A percentile compares a stretch with the other conserved stretches of the same genome.
phyloP scores from a whole-genome alignment of 2,888 invertebrate genomes.

The Stenichneumon culpator region DNA sequence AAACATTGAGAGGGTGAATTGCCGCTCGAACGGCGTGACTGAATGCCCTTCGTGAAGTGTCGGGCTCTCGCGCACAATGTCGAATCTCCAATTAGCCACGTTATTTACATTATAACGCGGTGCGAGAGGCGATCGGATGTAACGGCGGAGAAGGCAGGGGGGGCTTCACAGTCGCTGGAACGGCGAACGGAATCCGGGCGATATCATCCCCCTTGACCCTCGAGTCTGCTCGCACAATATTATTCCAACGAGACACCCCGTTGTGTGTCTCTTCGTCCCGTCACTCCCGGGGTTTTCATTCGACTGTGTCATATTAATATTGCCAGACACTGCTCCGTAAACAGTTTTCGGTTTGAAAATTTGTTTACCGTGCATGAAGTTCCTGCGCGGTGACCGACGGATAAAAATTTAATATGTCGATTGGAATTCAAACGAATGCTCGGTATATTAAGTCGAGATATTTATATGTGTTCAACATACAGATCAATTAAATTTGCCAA shows the following conservation, averaged over 20 bases:
- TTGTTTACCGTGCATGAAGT: no score
- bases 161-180: background rate
- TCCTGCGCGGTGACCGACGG: no score
- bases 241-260: conserved; percentile 29
- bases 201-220: conserved; percentile 24
- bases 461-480: background rate
- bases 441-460: background rate
- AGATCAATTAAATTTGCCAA: background rate
- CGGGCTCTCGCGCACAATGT: conserved; percentile 77
- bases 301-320: background rate
- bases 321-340: background rate
- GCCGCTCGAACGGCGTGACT: conserved; percentile 77
- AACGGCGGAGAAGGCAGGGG: conserved; percentile 62
- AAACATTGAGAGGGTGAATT: conserved; percentile 70
- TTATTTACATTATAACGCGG: conserved; percentile 83
- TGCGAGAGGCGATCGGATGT: conserved; percentile 76
- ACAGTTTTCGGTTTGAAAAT: background rate
- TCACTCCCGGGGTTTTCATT: background rate
- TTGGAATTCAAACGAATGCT: background rate
- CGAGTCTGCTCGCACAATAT: conserved; percentile 30
- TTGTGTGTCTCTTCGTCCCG: conserved; percentile 1
- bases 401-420: no score
- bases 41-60: conserved; percentile 78
- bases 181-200: background rate
- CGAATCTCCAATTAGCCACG: conserved; percentile 83